Evolutionary conservation across 2,888 invertebrate genomes (phyloP).

Genomic region (Dysmachus trigonus): DNA sequence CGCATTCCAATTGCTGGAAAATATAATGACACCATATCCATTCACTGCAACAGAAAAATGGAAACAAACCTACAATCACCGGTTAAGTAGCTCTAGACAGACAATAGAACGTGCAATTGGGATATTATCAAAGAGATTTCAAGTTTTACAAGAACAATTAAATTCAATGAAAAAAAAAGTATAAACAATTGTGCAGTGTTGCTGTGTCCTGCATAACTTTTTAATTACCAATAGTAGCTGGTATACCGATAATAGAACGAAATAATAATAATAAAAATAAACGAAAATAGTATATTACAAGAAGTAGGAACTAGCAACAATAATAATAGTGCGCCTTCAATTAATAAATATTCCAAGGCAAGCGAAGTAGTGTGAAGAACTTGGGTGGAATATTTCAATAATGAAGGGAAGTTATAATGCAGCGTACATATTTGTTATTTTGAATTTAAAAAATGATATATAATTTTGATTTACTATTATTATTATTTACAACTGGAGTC

Average conservation of each 20-base stretch:
- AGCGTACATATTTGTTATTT: too few species aligned
- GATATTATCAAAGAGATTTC: slow-evolving; percentile 53
- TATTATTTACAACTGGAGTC: not conserved
- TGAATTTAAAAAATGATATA: not conserved
- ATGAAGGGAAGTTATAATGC: slow-evolving; percentile 3
- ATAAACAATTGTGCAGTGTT: slow-evolving; percentile 47
- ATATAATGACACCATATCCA: slow-evolving; percentile 50
- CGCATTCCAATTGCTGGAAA: slow-evolving; percentile 48
- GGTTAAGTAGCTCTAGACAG: slow-evolving; percentile 48
- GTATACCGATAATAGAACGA: not conserved
- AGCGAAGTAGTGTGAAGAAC: not conserved
- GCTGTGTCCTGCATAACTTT: slow-evolving; percentile 52
- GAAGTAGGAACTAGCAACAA: not conserved
- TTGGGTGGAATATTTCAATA: slow-evolving; percentile 16
- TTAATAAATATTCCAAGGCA: not conserved
- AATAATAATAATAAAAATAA: too few species aligned
- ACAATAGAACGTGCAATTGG: slow-evolving; percentile 50
- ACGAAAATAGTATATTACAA: not conserved
- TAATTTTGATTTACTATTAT: not conserved
- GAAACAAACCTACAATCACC: slow-evolving; percentile 47
- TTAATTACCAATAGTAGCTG: slow-evolving; percentile 15
- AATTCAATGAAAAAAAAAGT: slow-evolving; percentile 49
- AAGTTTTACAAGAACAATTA: slow-evolving; percentile 52
- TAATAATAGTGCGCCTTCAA: not conserved
- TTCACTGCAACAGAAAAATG: not conserved